These are phyloP conservation scores for Zosterops pallidus DNA, from an alignment of 2,113 vertebrate genomes.

Conservation along the genomic window DNA sequence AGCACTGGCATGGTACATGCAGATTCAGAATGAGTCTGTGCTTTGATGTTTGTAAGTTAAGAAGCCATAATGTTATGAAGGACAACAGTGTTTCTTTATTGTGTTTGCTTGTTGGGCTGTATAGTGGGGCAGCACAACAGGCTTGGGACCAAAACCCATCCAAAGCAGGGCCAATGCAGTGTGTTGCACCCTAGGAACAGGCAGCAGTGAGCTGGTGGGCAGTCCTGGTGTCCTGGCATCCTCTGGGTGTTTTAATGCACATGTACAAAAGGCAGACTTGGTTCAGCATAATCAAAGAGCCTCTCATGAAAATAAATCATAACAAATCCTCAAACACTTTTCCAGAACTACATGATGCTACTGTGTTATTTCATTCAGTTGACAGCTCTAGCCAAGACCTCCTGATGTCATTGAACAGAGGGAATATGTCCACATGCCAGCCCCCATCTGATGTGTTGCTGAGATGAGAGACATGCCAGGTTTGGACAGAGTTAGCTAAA, in stretches of 20 bases:
- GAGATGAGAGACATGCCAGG: background rate
- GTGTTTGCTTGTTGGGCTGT: background rate
- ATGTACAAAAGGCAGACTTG: background rate
- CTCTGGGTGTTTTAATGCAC: background rate
- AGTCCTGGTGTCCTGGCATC: background rate
- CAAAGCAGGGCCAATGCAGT: background rate
- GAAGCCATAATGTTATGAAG: background rate
- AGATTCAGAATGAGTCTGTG: background rate
- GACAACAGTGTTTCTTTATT: background rate
- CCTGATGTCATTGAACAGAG: background rate
- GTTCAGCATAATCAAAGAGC: background rate
- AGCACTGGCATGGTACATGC: background rate
- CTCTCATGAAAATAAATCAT: background rate
- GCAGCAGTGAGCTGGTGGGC: background rate
- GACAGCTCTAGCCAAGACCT: background rate
- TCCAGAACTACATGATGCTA: background rate
- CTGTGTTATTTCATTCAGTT: background rate
- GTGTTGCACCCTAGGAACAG: background rate
- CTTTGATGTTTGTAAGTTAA: background rate
- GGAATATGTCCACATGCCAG: background rate
- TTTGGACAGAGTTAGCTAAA: background rate
- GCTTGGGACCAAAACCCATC: background rate
- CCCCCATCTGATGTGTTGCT: background rate
- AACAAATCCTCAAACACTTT: background rate
- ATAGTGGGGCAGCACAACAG: background rate